Evolutionary conservation across 2,888 invertebrate species (phyloP).

Genomic region (Erpobdella octoculata): DNA sequence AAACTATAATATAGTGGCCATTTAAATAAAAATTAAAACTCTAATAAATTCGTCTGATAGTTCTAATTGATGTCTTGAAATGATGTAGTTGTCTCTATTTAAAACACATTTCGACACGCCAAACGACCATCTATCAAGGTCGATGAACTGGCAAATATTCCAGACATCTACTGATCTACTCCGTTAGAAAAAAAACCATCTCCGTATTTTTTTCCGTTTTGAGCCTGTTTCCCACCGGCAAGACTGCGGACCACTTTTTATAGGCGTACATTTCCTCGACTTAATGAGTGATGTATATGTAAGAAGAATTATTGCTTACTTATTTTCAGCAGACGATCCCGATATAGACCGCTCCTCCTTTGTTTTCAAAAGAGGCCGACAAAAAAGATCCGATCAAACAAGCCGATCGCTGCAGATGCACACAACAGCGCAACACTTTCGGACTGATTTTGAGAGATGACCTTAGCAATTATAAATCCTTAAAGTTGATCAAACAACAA

Average conservation of each 20-base stretch:
- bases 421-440: not conserved
- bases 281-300: slow-evolving; percentile 2
- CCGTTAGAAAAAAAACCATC: too few species aligned
- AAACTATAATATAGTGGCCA: too few species aligned
- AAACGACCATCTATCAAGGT: too few species aligned
- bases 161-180: too few species aligned
- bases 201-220: not conserved
- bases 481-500: not conserved
- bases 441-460: not conserved
- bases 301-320: slow-evolving; percentile 1
- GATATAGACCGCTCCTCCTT: slow-evolving; percentile 12
- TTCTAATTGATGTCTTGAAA: too few species aligned
- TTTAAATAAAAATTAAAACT: too few species aligned
- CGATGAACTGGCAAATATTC: too few species aligned
- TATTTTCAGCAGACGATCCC: slow-evolving; percentile 5
- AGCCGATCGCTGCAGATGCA: slow-evolving; percentile 10
- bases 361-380: slow-evolving; percentile 13
- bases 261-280: slow-evolving; percentile 9
- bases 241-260: not conserved
- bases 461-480: not conserved
- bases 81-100: too few species aligned
- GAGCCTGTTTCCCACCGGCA: not conserved
- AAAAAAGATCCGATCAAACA: slow-evolving; percentile 4
- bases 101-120: too few species aligned
- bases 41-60: too few species aligned